Percentiles rank a stretch among this genome's conserved stretches.
These are phyloP conservation scores for Pachyuromys duprasi DNA, from an alignment of 2,797 vertebrate genomes.

Conservation along the genomic window DNA sequence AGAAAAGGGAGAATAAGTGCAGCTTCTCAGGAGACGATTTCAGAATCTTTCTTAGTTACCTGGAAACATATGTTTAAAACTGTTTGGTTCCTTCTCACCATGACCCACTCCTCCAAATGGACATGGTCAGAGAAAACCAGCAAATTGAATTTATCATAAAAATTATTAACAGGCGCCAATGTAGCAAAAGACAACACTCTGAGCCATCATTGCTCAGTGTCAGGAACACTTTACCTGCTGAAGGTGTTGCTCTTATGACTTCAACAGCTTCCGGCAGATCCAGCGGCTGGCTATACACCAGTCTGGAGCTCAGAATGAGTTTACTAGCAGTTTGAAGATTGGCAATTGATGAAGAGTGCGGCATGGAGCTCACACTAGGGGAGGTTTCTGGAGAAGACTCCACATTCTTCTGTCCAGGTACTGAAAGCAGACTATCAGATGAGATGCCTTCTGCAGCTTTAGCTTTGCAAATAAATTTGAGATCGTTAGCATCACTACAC, in stretches of 20 bases:
- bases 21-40: constrained; percentile 20
- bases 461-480: constrained; percentile 86
- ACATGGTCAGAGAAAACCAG: background rate
- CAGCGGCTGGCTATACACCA: constrained; percentile 96
- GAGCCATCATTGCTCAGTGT: background rate
- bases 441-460: constrained; percentile 86
- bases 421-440: constrained; percentile 92
- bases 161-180: too few relatives aligned
- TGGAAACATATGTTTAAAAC: background rate
- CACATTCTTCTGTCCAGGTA: constrained; percentile 90
- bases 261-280: constrained; percentile 95
- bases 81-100: constrained; percentile 43
- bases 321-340: constrained; percentile 99
- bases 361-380: constrained; percentile 91
- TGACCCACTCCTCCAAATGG: background rate
- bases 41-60: constrained; percentile 35
- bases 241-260: constrained; percentile 97
- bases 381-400: constrained; percentile 94
- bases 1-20: background rate
- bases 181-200: background rate
- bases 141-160: constrained; percentile 40
- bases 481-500: constrained; percentile 27
- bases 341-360: constrained; percentile 97
- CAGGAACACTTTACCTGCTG: constrained; percentile 91
- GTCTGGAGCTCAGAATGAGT: constrained; percentile 96